Conservation (phyloP, 2,797 vertebrate species). For the Poeciliopsis gracilis region DNA sequence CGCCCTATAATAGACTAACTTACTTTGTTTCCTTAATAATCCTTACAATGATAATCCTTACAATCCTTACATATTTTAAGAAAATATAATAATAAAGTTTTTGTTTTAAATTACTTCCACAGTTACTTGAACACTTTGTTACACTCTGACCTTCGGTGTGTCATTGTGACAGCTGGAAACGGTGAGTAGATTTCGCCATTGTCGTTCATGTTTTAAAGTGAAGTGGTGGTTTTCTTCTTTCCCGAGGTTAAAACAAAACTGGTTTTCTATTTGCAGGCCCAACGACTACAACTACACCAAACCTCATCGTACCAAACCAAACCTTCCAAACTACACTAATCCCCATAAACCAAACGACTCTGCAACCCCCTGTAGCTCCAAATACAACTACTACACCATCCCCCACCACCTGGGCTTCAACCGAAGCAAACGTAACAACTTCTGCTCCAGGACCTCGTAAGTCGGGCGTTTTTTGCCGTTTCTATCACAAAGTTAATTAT, state of each 20-base stretch:
- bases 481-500: too few relatives aligned
- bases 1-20: background rate
- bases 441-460: too few relatives aligned
- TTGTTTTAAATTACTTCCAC: background rate
- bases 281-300: too few relatives aligned
- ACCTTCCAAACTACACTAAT: too few relatives aligned
- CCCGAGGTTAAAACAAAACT: background rate
- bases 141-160: slow-evolving; percentile 41
- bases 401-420: too few relatives aligned
- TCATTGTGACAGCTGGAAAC: slow-evolving; percentile 35
- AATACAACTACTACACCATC: too few relatives aligned
- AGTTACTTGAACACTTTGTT: slow-evolving; percentile 3
- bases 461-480: too few relatives aligned
- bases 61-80: background rate
- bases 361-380: too few relatives aligned
- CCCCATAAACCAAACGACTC: too few relatives aligned
- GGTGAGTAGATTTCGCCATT: background rate
- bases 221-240: background rate
- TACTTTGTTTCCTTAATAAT: background rate
- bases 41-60: background rate
- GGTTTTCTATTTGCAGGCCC: background rate
- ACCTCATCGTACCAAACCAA: too few relatives aligned
- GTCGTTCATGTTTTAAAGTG: background rate
- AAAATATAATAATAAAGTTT: background rate
- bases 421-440: too few relatives aligned